Conservation (phyloP, 1,140 invertebrate species). For the Nasonia giraulti region DNA sequence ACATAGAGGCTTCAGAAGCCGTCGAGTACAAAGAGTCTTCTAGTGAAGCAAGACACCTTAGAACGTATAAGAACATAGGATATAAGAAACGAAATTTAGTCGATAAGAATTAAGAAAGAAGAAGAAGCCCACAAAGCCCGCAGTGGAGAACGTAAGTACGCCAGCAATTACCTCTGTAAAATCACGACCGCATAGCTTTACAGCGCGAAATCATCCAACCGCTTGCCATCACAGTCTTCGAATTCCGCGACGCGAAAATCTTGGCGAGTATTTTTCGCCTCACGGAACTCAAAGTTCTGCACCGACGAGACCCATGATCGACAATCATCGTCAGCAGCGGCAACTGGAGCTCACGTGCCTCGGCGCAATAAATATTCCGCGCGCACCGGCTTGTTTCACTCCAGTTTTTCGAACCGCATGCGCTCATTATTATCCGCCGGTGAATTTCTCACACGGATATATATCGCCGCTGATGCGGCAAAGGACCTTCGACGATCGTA, state of each 20-base stretch:
- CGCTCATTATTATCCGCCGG: slow-evolving; percentile 10
- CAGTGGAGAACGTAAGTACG: too few relatives aligned
- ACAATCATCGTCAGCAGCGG: not conserved
- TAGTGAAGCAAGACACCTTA: not conserved
- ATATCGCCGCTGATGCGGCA: not conserved
- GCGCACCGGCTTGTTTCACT: not conserved
- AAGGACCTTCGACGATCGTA: not conserved
- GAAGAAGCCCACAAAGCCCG: not conserved
- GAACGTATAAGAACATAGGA: too few relatives aligned
- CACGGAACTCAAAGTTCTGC: too few relatives aligned
- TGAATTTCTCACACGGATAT: slow-evolving; percentile 3
- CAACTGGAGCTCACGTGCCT: not conserved
- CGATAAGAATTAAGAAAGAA: not conserved
- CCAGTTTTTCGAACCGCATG: not conserved
- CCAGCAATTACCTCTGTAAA: not conserved
- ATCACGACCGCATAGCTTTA: not conserved
- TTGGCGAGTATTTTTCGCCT: too few relatives aligned
- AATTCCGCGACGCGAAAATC: not conserved
- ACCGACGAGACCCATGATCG: not conserved
- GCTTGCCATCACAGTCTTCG: too few relatives aligned
- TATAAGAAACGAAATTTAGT: not conserved
- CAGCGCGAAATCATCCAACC: not conserved
- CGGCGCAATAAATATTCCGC: slow-evolving; percentile 6
- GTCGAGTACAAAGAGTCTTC: not conserved
- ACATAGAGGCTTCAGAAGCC: not conserved